phyloP scores from a whole-genome alignment of 2,797 vertebrate species.

The Salmo trutta region DNA sequence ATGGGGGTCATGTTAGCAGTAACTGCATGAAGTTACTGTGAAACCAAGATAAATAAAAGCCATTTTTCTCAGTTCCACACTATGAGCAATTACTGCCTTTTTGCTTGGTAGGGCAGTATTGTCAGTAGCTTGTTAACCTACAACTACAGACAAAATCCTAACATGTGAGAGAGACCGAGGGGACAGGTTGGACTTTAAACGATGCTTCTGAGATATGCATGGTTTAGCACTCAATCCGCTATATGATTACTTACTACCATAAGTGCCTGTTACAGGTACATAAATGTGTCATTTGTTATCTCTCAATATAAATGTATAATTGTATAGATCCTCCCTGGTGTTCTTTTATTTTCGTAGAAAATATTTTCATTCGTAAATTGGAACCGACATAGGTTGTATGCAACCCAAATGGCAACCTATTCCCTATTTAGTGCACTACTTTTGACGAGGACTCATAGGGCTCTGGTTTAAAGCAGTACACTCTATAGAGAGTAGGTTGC shows the following conservation, averaged over 20 bases:
- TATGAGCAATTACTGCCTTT: no score
- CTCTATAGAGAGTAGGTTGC: not conserved
- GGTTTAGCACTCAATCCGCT: constrained; percentile 67
- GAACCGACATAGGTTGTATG: constrained; percentile 15
- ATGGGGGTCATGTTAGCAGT: no score
- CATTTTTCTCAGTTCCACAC: no score
- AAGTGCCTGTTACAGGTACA: constrained; percentile 51
- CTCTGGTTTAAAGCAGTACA: not conserved
- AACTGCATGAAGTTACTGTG: no score
- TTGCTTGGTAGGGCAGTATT: no score
- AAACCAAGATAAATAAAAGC: no score
- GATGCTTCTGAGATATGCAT: constrained; percentile 27
- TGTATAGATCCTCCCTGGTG: not conserved
- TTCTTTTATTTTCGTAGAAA: constrained; percentile 31
- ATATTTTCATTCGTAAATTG: constrained; percentile 33
- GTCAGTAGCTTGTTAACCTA: not conserved
- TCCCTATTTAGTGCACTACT: not conserved
- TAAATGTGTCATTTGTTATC: constrained; percentile 65
- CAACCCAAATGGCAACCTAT: not conserved
- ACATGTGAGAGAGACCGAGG: not conserved
- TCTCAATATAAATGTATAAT: no score
- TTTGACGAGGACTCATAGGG: not conserved
- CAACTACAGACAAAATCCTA: not conserved
- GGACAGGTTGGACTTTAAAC: constrained; percentile 8
- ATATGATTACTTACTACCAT: constrained; percentile 61